phyloP scores from a whole-genome alignment of 2,888 invertebrate species.

The Eupithecia abbreviata region DNA sequence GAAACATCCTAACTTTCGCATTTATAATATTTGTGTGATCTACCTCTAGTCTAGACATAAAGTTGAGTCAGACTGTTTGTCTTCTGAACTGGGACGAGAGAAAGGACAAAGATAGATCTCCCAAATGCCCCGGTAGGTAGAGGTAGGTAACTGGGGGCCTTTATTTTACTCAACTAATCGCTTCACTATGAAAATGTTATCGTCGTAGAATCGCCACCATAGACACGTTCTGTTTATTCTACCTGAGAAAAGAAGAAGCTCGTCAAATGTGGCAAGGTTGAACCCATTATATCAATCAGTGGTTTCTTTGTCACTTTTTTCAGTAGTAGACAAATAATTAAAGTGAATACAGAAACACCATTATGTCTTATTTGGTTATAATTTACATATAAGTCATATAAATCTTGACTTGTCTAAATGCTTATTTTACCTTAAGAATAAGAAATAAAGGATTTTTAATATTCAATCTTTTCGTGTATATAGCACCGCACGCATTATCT shows the following conservation, averaged over 20 bases:
- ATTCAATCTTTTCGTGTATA: not conserved
- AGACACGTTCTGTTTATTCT: not conserved
- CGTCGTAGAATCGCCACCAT: not conserved
- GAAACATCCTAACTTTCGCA: too few species aligned
- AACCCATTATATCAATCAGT: not conserved
- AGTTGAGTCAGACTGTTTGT: not conserved
- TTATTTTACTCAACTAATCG: not conserved
- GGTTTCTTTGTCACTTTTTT: too few species aligned
- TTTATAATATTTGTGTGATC: too few species aligned
- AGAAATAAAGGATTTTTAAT: too few species aligned
- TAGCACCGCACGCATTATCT: not conserved
- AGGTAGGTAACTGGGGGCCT: not conserved
- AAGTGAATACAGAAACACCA: too few species aligned
- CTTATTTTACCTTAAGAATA: too few species aligned
- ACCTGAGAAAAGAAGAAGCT: not conserved
- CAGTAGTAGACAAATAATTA: too few species aligned
- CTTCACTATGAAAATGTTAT: not conserved
- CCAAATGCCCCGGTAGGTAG: not conserved
- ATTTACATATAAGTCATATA: too few species aligned
- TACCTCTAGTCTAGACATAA: not conserved
- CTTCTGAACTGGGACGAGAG: not conserved
- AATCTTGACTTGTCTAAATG: too few species aligned
- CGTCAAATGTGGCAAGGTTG: not conserved
- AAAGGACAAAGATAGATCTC: not conserved
- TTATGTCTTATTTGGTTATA: too few species aligned